phyloP scores from a whole-genome alignment of 2,888 invertebrate genomes.

The Proisotoma minuta region DNA sequence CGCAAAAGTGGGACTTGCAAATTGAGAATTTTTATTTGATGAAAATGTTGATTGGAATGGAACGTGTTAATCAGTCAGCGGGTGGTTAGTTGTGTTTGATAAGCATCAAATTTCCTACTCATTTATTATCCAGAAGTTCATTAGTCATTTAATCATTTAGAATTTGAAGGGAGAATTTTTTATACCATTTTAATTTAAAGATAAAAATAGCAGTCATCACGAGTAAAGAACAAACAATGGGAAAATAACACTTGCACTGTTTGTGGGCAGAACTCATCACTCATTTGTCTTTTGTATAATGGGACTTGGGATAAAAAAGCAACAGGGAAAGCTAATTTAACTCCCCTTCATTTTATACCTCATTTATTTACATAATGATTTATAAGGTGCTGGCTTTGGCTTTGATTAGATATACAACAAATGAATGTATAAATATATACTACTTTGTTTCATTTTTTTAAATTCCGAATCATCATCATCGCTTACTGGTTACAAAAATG shows the following conservation, averaged over 20 bases:
- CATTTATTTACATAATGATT: neutral
- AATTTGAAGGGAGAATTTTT: no score
- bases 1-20: neutral
- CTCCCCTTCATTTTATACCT: neutral
- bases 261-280: neutral
- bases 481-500: no score
- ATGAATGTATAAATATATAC: neutral
- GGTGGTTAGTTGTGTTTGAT: slow-evolving; percentile 1
- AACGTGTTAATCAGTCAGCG: slow-evolving; percentile 6
- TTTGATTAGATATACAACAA: no score
- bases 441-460: no score
- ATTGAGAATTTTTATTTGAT: neutral
- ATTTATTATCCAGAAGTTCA: slow-evolving; percentile 5
- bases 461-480: no score
- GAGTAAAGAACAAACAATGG: no score
- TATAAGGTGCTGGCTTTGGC: neutral
- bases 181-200: no score
- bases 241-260: neutral
- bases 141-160: slow-evolving; percentile 5
- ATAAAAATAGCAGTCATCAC: no score
- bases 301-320: neutral
- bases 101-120: neutral
- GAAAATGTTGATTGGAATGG: neutral
- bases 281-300: neutral
- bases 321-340: neutral